Conservation (phyloP, 2,888 invertebrate species). For the Pseudolycoriella hygida region DNA sequence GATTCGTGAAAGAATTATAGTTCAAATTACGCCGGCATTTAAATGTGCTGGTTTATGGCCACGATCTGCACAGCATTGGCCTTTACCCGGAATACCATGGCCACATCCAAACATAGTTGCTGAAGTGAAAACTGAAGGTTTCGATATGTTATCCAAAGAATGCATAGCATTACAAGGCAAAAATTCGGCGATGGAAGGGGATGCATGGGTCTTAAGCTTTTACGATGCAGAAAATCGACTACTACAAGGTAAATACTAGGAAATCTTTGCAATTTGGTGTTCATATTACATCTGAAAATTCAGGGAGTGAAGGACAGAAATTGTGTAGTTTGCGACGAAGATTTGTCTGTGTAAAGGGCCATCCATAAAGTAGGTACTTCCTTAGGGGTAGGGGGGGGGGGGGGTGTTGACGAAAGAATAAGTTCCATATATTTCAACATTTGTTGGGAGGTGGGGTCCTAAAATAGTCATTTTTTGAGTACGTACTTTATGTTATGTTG, state of each 20-base stretch:
- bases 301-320: too few relatives aligned
- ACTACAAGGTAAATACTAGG: constrained; percentile 40
- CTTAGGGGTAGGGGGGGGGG: too few relatives aligned
- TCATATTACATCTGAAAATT: too few relatives aligned
- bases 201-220: constrained; percentile 89
- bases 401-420: too few relatives aligned
- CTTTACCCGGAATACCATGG: constrained; percentile 80
- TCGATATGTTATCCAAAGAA: constrained; percentile 83
- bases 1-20: constrained; percentile 78
- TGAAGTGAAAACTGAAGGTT: constrained; percentile 90
- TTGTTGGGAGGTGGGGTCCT: too few relatives aligned
- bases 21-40: constrained; percentile 91
- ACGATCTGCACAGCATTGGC: constrained; percentile 87
- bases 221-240: constrained; percentile 81
- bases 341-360: too few relatives aligned
- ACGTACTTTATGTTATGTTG: too few relatives aligned
- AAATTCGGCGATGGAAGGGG: constrained; percentile 85
- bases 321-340: too few relatives aligned
- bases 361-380: too few relatives aligned
- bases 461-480: too few relatives aligned
- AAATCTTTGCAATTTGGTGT: too few relatives aligned
- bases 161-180: constrained; percentile 70
- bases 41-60: constrained; percentile 92
- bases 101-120: constrained; percentile 83
- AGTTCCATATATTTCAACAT: too few relatives aligned